Evolutionary conservation across 2,888 invertebrate genomes (phyloP), one percentile per base, ranked within the genome.

Genomic region (Philhelius pedissequus): DNA sequence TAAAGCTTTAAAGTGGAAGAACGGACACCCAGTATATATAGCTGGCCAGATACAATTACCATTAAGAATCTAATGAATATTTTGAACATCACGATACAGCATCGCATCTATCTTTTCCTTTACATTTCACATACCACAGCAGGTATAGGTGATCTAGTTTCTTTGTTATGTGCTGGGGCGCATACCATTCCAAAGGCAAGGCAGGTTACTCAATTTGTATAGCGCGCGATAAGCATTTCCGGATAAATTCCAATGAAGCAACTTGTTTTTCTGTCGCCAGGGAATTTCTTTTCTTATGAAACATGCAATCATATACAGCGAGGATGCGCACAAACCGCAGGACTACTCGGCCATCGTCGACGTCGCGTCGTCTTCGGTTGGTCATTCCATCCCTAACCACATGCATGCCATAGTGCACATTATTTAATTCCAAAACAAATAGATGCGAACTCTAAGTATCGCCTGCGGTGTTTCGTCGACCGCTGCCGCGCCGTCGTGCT

Each of bases 161-260:
- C 15, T 60, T 43, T 52, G 18, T 50, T n/a, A n/a, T n/a, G n/a
- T n/a, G n/a, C n/a, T 48, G 22, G 15, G 40, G 43, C 25, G 20
- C 43, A 58, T 54, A 66, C 68, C 25, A 69, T 9, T 15, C 27
- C 35, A 50, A n/a, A 22, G n/a, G 32, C 50, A 25, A 32, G 35
- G 35, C 20, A 20, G 13, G 56, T 56, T 20, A 20, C 62, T 71
- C 56, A 80, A 80, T 80, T 68, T 75, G 71, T 71, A 43, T 30
- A 35, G n/a, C 13, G 32, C 27, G 48, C 66, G 84, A 84, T 84
- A 84, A 80, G 80, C 80, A 80, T 80, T 80, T 84, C 84, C 84
- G 84, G 84, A 75, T 15, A 40, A 76, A 71, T 80, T 84, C 84
- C 58, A 62, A 30, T 32, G 66, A 71, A 83, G 66, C 71, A 52